Base-by-base conservation (phyloP, 2,888 invertebrate species). In the Orthosia incerta region DNA sequence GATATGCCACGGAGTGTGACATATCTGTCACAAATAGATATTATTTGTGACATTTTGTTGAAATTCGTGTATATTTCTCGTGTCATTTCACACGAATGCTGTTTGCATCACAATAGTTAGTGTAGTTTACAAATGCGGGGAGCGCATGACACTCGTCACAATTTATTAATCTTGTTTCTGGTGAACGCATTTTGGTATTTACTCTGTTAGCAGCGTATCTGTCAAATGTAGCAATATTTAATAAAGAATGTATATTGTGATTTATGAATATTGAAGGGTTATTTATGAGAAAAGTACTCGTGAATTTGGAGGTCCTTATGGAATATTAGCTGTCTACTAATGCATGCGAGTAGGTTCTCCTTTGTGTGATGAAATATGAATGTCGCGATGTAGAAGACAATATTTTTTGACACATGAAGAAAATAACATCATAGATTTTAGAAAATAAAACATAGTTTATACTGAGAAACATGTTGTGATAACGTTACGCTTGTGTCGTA, bases 51-150 rank as follows among this genome's bases (percentile, higher is more conserved):
- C 60, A 50, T 50, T 23, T 55, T 67, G 71, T 64, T 74, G 73
- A 72, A 80, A 78, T 78, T 55, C 69, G 59, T 76, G 59, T 60
- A 46, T 68, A 63, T 60, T 60, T 70, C n/a, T 59, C 66, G 48
- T 60, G 31, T 71, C 66, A 66, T 74, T 82, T 67, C 61, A 70
- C 55, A 66, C 50, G 20, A 64, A 64, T 60, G 31, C 61, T 65
- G 69, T 81, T 64, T 71, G 65, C 63, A 59, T 74, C 48, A 72
- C 56, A 79, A 79, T 74, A 74, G 68, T 81, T 56, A 59, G 26
- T 51, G 55, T 68, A 73, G 57, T 71, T 63, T 53, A 71, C 53
- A 74, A 73, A 80, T n/a, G n/a, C n/a, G n/a, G n/a, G n/a, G n/a
- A n/a, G n/a, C n/a, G n/a, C n/a, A n/a, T 57, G 71, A 65, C 39